Percentiles rank a stretch among this genome's conserved stretches.
phyloP scores from a whole-genome alignment of 1,140 invertebrate genomes.

The Caenorhabditis briggsae region DNA sequence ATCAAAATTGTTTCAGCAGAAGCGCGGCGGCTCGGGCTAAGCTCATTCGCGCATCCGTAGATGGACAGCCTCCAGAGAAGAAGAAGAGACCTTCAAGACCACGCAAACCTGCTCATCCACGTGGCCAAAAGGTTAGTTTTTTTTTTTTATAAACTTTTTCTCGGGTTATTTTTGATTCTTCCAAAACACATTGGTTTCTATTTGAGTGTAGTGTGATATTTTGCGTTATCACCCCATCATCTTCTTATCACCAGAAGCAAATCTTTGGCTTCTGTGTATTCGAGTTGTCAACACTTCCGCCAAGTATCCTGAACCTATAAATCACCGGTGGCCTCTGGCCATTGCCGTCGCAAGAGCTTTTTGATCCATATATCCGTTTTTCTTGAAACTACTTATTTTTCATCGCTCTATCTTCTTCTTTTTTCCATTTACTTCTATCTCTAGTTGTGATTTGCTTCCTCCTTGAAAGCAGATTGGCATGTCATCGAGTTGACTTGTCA shows the following conservation, averaged over 20 bases:
- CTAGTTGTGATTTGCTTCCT: neutral
- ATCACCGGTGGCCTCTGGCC: conserved; percentile 47
- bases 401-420: neutral
- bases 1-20: neutral
- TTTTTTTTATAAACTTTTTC: too few species aligned
- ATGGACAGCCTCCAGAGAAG: neutral
- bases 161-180: too few species aligned
- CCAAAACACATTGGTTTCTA: neutral
- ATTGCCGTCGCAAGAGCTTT: conserved; percentile 5
- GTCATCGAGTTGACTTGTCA: conserved; percentile 11
- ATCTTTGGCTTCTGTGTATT: conserved; percentile 40
- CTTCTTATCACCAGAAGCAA: conserved; percentile 1
- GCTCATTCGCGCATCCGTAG: neutral
- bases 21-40: neutral
- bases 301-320: conserved; percentile 34
- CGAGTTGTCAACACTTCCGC: conserved; percentile 45
- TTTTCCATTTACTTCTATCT: neutral
- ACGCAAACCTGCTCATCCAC: neutral
- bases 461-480: neutral
- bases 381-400: conserved; percentile 9
- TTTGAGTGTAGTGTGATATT: conserved; percentile 29
- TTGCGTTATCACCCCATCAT: conserved; percentile 35
- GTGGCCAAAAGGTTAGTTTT: too few species aligned
- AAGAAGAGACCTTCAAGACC: neutral
- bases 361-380: conserved; percentile 35